Percentiles rank a stretch among this genome's conserved stretches.
phyloP scores from a whole-genome alignment of 2,888 invertebrate species.

The Abscondita cerata region DNA sequence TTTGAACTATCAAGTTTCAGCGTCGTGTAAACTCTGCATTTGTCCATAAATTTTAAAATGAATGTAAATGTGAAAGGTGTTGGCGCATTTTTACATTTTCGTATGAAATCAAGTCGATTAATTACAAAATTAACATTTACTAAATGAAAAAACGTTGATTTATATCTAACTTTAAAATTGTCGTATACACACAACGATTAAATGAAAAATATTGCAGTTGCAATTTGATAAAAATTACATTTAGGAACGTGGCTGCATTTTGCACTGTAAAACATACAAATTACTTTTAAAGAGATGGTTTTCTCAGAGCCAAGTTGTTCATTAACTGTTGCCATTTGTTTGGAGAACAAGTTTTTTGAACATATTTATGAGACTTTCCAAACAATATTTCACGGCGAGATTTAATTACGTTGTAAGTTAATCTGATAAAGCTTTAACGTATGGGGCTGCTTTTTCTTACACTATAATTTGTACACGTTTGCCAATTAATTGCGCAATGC shows the following conservation, averaged over 20 bases:
- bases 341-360: slow-evolving; percentile 29
- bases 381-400: slow-evolving; percentile 29
- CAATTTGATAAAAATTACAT: slow-evolving; percentile 6
- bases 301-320: slow-evolving; percentile 25
- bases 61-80: neutral
- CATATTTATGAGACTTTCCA: slow-evolving; percentile 29
- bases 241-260: slow-evolving; percentile 22
- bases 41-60: slow-evolving; percentile 13
- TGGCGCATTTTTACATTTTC: slow-evolving; percentile 5
- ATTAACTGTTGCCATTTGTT: slow-evolving; percentile 26
- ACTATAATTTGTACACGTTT: slow-evolving; percentile 19
- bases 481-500: slow-evolving; percentile 5
- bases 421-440: slow-evolving; percentile 25
- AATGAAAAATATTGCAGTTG: slow-evolving; percentile 7
- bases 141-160: neutral
- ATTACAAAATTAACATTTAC: neutral
- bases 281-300: slow-evolving; percentile 23
- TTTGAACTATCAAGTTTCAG: slow-evolving; percentile 22
- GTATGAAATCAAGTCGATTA: neutral
- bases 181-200: neutral
- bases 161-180: neutral
- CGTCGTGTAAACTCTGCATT: slow-evolving; percentile 18
- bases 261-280: slow-evolving; percentile 27
- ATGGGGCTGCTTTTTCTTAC: slow-evolving; percentile 15
- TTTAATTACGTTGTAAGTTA: slow-evolving; percentile 34